Evolutionary conservation across 2,113 vertebrate genomes (phyloP), one percentile per base, ranked within the genome.

Genomic region (Peucedramus taeniatus): DNA sequence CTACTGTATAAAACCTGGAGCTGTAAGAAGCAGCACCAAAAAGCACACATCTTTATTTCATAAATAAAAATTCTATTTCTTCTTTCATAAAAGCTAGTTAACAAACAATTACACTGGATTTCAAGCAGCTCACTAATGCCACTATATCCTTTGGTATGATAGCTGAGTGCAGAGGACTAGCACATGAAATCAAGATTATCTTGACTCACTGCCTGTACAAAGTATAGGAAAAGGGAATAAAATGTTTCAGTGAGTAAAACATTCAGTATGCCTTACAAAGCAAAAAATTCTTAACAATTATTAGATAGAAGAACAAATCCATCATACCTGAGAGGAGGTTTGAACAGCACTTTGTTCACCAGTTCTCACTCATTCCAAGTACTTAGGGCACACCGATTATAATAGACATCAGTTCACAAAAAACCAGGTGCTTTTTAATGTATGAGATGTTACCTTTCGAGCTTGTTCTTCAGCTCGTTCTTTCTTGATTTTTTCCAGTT

Each of bases 401-500:
- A 81, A 60, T 4, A 53, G 17, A 51, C 28, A 65, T 1, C 20
- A 61, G 15, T 44, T 28, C 44, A 45, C 66, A 76, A 72, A 76
- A 59, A 68, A 82, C 0, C 12, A 74, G 39, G 13, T 22, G 39
- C n/a, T 64, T 39, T 35, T 60, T 35, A 53, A 42, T 3, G 4
- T 30, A 21, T 56, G 33, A 91, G 71, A 57, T 59, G 93, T 97
- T 98, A 99, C 99, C 98, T 99, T 99, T 59, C 99, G 98, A 91
- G 99, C 99, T 94, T 99, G 99, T 81, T 99, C 99, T 94, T 99
- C 99, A 78, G 99, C 99, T 66, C 99, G 97, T 78, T 99, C 99
- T 95, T 99, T 99, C 96, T 99, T 99, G 65, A 99, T 99, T 94
- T 99, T 99, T 87, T 99, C 99, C 26, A 99, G 97, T 90, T 99